Evolutionary conservation across 2,113 vertebrate species (phyloP).

Genomic region (Eublepharis macularius): DNA sequence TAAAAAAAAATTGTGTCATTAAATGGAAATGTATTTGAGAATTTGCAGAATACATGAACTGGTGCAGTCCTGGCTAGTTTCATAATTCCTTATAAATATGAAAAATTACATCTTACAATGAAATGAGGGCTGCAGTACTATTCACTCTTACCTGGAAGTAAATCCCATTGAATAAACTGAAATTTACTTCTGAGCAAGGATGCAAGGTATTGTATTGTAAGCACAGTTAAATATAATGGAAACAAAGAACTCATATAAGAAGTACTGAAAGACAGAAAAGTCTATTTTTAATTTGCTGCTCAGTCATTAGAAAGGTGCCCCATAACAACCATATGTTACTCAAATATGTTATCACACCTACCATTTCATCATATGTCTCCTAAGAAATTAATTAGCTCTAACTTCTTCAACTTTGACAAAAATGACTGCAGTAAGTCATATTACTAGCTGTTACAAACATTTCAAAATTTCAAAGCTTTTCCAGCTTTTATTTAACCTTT

Average conservation of each 20-base stretch:
- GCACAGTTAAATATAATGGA: constrained; percentile 61
- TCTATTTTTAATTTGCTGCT: constrained; percentile 81
- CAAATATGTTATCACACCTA: constrained; percentile 87
- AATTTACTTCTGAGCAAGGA: too few species aligned
- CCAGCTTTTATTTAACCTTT: constrained; percentile 84
- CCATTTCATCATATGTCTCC: constrained; percentile 84
- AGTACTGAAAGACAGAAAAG: constrained; percentile 68
- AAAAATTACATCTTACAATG: constrained; percentile 12
- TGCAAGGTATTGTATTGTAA: constrained; percentile 1
- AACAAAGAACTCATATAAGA: constrained; percentile 73
- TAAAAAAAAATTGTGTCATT: background rate
- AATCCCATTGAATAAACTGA: too few species aligned
- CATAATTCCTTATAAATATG: constrained; percentile 42
- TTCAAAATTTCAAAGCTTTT: constrained; percentile 79
- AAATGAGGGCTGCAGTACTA: constrained; percentile 35
- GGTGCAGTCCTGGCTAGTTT: background rate
- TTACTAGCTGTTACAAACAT: constrained; percentile 77
- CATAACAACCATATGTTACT: constrained; percentile 84
- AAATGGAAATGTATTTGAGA: background rate
- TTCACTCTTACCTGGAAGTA: too few species aligned
- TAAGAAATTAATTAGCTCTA: constrained; percentile 86
- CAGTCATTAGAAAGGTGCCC: constrained; percentile 84
- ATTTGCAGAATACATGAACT: background rate
- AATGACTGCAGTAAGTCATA: constrained; percentile 80
- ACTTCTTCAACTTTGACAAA: constrained; percentile 87